A percentile compares a stretch with the other conserved stretches of the same genome.
phyloP scores from a whole-genome alignment of 2,797 vertebrate genomes.

The Rhinoraja longicauda region DNA sequence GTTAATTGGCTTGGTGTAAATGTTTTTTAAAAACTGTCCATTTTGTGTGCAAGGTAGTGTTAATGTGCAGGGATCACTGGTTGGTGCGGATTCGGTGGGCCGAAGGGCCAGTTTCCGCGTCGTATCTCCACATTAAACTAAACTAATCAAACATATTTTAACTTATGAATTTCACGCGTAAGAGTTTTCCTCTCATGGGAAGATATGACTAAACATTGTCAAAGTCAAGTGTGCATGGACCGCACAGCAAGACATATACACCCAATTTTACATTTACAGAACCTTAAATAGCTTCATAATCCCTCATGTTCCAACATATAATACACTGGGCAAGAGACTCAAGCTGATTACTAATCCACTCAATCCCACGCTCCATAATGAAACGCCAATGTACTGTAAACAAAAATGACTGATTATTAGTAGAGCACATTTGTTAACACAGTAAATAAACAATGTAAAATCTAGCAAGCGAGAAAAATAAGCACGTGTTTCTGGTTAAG shows the following conservation, averaged over 20 bases:
- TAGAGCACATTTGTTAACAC: background rate
- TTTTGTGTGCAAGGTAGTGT: too few relatives aligned
- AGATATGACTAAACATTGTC: background rate
- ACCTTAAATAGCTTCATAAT: background rate
- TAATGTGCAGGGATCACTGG: too few relatives aligned
- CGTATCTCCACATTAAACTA: too few relatives aligned
- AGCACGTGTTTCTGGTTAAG: slow-evolving; percentile 22
- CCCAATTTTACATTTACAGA: background rate
- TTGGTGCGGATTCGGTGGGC: too few relatives aligned
- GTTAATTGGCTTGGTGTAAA: too few relatives aligned
- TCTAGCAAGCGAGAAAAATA: background rate
- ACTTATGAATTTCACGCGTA: background rate
- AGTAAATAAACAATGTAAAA: background rate
- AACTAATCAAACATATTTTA: background rate
- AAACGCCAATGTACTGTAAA: background rate
- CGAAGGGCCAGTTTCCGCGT: too few relatives aligned
- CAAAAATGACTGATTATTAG: background rate
- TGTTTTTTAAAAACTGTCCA: too few relatives aligned
- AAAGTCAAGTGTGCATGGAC: too few relatives aligned
- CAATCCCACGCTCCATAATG: background rate
- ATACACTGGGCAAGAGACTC: background rate
- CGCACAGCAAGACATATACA: too few relatives aligned
- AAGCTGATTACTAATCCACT: background rate
- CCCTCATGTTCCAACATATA: background rate
- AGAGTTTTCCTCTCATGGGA: background rate